These are phyloP conservation scores for Hyposoter didymator DNA, from an alignment of 2,888 invertebrate genomes.

Conservation along the genomic window DNA sequence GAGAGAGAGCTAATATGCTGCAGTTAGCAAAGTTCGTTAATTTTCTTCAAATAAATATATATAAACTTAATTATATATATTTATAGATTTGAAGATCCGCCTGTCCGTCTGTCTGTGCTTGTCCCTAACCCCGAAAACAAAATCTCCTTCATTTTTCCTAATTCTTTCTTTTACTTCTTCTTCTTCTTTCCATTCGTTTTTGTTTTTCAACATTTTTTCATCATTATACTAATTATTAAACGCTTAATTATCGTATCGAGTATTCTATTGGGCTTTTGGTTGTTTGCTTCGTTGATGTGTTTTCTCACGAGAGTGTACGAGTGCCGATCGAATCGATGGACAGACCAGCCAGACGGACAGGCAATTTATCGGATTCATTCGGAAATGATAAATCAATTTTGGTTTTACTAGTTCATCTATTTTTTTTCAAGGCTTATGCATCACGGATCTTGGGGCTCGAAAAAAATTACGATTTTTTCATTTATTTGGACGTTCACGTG, in stretches of 20 bases:
- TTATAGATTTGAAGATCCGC: conserved; percentile 69
- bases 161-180: neutral
- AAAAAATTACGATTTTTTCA: conserved; percentile 19
- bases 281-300: conserved; percentile 12
- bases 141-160: conserved; percentile 48
- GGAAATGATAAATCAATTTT: conserved; percentile 33
- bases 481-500: neutral
- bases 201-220: conserved; percentile 22
- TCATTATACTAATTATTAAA: conserved; percentile 26
- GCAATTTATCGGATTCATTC: conserved; percentile 59
- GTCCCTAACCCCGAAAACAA: conserved; percentile 69
- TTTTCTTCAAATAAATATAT: conserved; percentile 29
- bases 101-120: conserved; percentile 79
- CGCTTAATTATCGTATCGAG: conserved; percentile 48
- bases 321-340: conserved; percentile 73
- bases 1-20: conserved; percentile 74
- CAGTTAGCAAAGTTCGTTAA: conserved; percentile 53
- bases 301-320: conserved; percentile 17
- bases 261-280: conserved; percentile 22
- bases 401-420: conserved; percentile 15
- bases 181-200: neutral
- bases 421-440: conserved; percentile 21
- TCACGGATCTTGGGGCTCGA: conserved; percentile 2
- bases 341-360: conserved; percentile 79
- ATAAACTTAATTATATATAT: conserved; percentile 38